Base-by-base conservation (phyloP, 2,888 invertebrate species). In the Agriopis marginaria region DNA sequence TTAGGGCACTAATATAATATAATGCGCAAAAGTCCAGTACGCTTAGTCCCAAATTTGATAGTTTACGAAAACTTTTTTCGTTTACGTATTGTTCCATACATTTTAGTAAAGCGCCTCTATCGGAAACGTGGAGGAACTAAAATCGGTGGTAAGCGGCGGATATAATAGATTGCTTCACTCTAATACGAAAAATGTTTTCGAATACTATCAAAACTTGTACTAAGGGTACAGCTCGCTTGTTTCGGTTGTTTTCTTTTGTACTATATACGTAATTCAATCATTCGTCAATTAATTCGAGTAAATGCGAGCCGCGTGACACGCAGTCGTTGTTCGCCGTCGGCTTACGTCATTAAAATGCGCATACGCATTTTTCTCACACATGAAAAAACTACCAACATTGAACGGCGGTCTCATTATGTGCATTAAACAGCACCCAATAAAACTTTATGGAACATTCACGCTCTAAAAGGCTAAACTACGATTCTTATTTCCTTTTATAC, bases 231-330 rank as follows among this genome's bases (percentile, higher is more conserved):
- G 86, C 1, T 32, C 5, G 85, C 82, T 84, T 80, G 85, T 78
- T 86, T 83, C 82, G 84, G 90, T 91, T 92, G 88, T 92, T 91
- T 93, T 93, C 89, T 92, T 90, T 92, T 92, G 89, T 90, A 86
- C 87, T 86, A n/a, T n/a, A n/a, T n/a, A 78, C 79, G 85, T 86
- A 92, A 93, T 92, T 90, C n/a, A n/a, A n/a, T n/a, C n/a, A n/a
- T n/a, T 83, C 86, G 78, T 83, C 89, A 90, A 94, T 93, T 93
- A 93, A 91, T 88, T 89, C 89, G 77, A 86, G 89, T 86, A 86
- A 85, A 88, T 82, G 79, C 87, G 84, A 80, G 79, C 82, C 82
- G 88, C 88, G 85, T 88, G 89, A 89, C 88, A 86, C 79, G 82
- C 83, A 85, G 62, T 40, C 55, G 44, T 55, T 63, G 56, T 54